phyloP scores from a whole-genome alignment of 2,888 invertebrate species.

The Catocala nupta region DNA sequence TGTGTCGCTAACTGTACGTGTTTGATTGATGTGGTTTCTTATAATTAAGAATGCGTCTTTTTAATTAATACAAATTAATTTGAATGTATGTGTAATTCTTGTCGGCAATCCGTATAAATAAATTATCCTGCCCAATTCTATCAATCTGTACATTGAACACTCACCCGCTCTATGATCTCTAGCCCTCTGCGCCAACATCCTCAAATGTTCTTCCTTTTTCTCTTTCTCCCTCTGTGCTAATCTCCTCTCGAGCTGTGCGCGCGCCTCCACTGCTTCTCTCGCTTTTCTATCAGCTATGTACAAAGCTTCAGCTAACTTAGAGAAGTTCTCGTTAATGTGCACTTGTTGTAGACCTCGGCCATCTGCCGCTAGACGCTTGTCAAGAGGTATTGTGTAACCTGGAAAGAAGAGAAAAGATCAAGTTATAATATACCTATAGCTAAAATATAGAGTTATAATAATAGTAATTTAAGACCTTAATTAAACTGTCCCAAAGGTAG shows the following conservation, averaged over 20 bases:
- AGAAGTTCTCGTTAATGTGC: slow-evolving; percentile 99
- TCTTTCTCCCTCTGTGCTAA: slow-evolving; percentile 99
- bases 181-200: slow-evolving; percentile 97
- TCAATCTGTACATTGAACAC: slow-evolving; percentile 55
- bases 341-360: slow-evolving; percentile 98
- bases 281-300: slow-evolving; percentile 99
- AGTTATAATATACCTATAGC: no score
- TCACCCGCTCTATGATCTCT: slow-evolving; percentile 97
- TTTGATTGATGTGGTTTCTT: no score
- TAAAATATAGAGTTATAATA: no score
- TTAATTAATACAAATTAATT: no score
- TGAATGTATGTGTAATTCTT: no score
- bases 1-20: no score
- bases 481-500: no score
- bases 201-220: slow-evolving; percentile 97
- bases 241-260: slow-evolving; percentile 98
- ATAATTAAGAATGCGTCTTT: no score
- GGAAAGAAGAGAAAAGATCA: slow-evolving; percentile 39
- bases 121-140: background rate
- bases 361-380: slow-evolving; percentile 99
- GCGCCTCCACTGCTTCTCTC: slow-evolving; percentile 98
- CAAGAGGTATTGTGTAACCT: slow-evolving; percentile 98
- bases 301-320: slow-evolving; percentile 98
- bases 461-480: no score
- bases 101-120: no score